Evolutionary conservation across 2,888 invertebrate genomes (phyloP), one percentile per base, ranked within the genome.

Genomic region (Hedychridium roseum): DNA sequence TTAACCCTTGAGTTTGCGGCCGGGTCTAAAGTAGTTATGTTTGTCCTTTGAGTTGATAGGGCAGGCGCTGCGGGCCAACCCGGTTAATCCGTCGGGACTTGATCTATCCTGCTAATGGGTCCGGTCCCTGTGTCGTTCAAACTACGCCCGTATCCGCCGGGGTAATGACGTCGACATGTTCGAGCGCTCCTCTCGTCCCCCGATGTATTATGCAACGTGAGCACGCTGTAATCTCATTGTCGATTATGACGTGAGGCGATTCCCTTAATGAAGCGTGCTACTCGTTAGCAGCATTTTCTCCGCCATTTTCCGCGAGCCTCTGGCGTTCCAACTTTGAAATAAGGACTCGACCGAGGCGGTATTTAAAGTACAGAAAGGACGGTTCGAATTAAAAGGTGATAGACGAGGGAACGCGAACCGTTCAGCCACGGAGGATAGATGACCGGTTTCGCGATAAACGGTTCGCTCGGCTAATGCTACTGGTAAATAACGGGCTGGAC

Each of bases 1-100:
- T 78, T 78, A 78, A 78, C 78, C 78, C 78, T 78, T 75, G 76
- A 78, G 78, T 72, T 76, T 73, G 74, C 66, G 74, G 76, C 64
- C 64, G 67, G 62, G 70, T 60, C 72, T 78, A 76, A 78, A 77
- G 77, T 76, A 71, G 78, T 78, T 78, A 78, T 77, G 73, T 74
- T 78, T 77, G 78, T 78, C 78, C 78, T 78, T 78, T 78, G 77
- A 78, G 75, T 66, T 67, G 71, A 66, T 67, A 56, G 65, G 56
- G 62, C 56, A 54, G 57, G 56, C 58, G 70, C 65, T 67, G 61
- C 68, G 59, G 71, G 69, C 62, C 65, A 64, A 68, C 64, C 64
- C 62, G 65, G 64, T 65, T 71, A 73, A 73, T 76, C 77, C 74
- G 73, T 57, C 64, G 73, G 65, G 74, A 73, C 66, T 67, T 54